A percentile compares a stretch with the other conserved stretches of the same genome.
Evolutionary conservation across 2,888 invertebrate genomes (phyloP).

Genomic region (Coelopa pilipes): DNA sequence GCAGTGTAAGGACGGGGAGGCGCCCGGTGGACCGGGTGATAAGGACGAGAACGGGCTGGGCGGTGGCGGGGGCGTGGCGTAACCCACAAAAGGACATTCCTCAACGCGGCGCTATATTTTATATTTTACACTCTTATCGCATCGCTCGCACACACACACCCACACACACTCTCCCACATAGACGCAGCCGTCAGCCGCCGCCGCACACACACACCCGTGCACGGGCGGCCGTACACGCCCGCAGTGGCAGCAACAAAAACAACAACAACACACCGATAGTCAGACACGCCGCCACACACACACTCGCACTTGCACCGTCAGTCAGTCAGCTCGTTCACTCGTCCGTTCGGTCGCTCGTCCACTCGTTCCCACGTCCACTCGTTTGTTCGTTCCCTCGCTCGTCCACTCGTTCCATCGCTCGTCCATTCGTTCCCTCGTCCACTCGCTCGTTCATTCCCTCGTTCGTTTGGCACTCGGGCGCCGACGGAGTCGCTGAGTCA

Average conservation of each 20-base stretch:
- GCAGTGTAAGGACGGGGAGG: too few species aligned
- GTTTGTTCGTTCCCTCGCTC: too few species aligned
- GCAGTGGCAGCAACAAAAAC: conserved; percentile 24
- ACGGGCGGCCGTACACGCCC: background rate
- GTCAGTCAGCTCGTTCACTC: background rate
- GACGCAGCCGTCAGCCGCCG: background rate
- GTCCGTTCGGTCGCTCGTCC: background rate
- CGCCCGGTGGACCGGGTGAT: background rate
- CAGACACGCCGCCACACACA: background rate
- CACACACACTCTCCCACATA: conserved; percentile 20
- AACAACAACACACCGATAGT: conserved; percentile 18
- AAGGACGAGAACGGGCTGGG: background rate
- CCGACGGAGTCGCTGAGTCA: conserved; percentile 7
- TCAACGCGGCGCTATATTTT: conserved; percentile 61
- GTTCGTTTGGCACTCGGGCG: too few species aligned
- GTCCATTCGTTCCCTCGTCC: background rate
- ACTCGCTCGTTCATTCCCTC: background rate
- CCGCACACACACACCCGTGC: too few species aligned
- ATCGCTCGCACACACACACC: conserved; percentile 41
- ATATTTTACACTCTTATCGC: conserved; percentile 68
- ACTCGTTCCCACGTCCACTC: background rate
- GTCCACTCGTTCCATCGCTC: background rate
- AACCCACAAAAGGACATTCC: conserved; percentile 64
- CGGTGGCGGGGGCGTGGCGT: conserved; percentile 15
- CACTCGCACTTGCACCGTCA: background rate